Evolutionary conservation across 1,140 invertebrate species (phyloP).

Genomic region (Drosophila watanabei): DNA sequence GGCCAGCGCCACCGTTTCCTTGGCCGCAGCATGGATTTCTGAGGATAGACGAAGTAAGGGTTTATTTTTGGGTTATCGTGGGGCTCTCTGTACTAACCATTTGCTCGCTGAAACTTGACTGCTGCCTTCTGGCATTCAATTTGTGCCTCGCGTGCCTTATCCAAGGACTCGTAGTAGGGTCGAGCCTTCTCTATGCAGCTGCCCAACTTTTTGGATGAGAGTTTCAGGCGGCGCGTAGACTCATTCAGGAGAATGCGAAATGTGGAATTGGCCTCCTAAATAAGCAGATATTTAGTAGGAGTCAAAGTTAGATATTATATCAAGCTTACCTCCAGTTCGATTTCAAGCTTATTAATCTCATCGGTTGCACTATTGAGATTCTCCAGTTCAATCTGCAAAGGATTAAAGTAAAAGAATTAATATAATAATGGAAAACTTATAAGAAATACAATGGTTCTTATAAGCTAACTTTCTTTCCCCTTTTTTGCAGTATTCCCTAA

Average conservation of each 20-base stretch:
- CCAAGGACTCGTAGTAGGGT: conserved; percentile 95
- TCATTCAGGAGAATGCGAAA: conserved; percentile 94
- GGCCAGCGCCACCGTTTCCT: conserved; percentile 96
- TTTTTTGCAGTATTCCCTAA: conserved; percentile 31
- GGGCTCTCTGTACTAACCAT: conserved; percentile 87
- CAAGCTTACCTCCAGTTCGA: conserved; percentile 93
- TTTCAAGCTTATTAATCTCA: conserved; percentile 97
- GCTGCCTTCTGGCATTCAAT: conserved; percentile 95
- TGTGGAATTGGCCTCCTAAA: conserved; percentile 92
- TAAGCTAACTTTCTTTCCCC: no score
- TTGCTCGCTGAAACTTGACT: conserved; percentile 96
- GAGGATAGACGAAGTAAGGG: conserved; percentile 22
- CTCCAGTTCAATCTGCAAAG: conserved; percentile 94
- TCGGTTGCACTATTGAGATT: conserved; percentile 97
- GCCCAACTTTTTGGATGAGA: conserved; percentile 93
- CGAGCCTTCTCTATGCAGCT: conserved; percentile 95
- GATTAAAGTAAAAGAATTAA: conserved; percentile 5
- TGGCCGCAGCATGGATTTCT: conserved; percentile 96
- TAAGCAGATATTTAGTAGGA: not conserved
- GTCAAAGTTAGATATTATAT: not conserved
- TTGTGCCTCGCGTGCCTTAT: conserved; percentile 90
- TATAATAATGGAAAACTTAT: not conserved
- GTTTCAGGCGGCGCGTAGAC: conserved; percentile 93
- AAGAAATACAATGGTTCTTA: not conserved
- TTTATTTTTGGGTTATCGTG: no score